These are phyloP conservation scores for Polypterus bichir DNA, from an alignment of 2,113 vertebrate species.

Conservation along the genomic window DNA sequence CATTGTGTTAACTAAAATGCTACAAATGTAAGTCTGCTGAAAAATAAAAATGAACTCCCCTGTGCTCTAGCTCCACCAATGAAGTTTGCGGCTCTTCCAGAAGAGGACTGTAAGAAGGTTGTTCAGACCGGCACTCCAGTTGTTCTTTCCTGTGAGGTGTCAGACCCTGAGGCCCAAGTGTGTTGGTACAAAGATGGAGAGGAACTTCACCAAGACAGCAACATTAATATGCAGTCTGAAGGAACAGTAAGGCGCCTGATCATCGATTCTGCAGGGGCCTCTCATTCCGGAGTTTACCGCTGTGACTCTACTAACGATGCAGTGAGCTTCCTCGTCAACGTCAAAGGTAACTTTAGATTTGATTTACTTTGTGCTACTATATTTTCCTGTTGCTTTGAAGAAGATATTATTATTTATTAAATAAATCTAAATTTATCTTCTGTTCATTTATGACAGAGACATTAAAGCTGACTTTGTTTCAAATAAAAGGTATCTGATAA, in stretches of 20 bases:
- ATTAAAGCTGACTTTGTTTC: no score
- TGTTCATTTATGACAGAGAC: background rate
- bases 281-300: conserved; percentile 50
- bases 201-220: conserved; percentile 15
- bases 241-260: conserved; percentile 23
- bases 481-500: no score
- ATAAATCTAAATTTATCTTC: conserved; percentile 28
- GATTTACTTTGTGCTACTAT: conserved; percentile 46
- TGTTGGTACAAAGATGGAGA: conserved; percentile 48
- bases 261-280: conserved; percentile 43
- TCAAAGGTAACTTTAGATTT: conserved; percentile 53
- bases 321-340: conserved; percentile 48
- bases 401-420: conserved; percentile 23
- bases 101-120: conserved; percentile 33
- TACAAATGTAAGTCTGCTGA: no score
- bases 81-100: conserved; percentile 29
- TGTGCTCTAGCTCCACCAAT: conserved; percentile 35
- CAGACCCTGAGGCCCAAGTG: conserved; percentile 45
- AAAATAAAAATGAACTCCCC: conserved; percentile 27
- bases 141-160: conserved; percentile 49
- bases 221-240: conserved; percentile 29
- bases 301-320: conserved; percentile 53
- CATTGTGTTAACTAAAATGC: no score
- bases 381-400: conserved; percentile 27
- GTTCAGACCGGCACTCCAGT: conserved; percentile 30